Conservation (phyloP, 2,797 vertebrate genomes). For the Poecilia picta region DNA sequence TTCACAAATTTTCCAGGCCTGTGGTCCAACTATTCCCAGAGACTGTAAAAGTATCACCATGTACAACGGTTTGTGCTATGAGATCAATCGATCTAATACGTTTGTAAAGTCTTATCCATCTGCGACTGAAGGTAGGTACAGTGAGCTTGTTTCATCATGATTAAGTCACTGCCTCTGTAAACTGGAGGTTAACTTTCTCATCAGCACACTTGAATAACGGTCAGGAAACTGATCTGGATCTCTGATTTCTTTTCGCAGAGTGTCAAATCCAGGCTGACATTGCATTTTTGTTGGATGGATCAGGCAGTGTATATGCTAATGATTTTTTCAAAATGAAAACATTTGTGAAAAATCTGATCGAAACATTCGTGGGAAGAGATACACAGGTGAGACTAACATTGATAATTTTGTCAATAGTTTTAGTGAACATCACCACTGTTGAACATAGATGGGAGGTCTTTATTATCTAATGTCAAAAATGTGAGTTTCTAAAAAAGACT, state of each 20-base stretch:
- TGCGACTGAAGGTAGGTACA: conserved; percentile 45
- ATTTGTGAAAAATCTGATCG: conserved; percentile 65
- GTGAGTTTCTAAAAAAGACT: too few relatives aligned
- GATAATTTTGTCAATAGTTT: too few relatives aligned
- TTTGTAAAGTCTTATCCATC: neutral
- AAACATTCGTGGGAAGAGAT: conserved; percentile 11
- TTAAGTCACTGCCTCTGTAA: neutral
- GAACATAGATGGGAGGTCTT: too few relatives aligned
- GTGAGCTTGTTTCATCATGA: neutral
- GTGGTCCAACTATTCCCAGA: conserved; percentile 79
- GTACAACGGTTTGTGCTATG: conserved; percentile 71
- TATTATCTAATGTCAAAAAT: too few relatives aligned
- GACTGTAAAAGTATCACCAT: conserved; percentile 69
- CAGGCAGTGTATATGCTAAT: neutral
- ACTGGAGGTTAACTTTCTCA: neutral
- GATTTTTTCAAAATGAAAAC: conserved; percentile 61
- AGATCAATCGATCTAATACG: rapidly evolving
- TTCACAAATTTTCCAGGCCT: conserved; percentile 53
- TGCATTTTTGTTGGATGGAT: conserved; percentile 79
- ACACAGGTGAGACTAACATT: conserved; percentile 46
- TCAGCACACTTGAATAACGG: neutral
- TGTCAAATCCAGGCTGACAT: conserved; percentile 70
- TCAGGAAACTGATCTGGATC: neutral
- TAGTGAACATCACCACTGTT: too few relatives aligned
- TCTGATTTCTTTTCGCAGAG: conserved; percentile 47